A percentile compares a stretch with the other conserved stretches of the same genome.
Evolutionary conservation across 2,113 vertebrate genomes (phyloP).

Genomic region (Progne subis): DNA sequence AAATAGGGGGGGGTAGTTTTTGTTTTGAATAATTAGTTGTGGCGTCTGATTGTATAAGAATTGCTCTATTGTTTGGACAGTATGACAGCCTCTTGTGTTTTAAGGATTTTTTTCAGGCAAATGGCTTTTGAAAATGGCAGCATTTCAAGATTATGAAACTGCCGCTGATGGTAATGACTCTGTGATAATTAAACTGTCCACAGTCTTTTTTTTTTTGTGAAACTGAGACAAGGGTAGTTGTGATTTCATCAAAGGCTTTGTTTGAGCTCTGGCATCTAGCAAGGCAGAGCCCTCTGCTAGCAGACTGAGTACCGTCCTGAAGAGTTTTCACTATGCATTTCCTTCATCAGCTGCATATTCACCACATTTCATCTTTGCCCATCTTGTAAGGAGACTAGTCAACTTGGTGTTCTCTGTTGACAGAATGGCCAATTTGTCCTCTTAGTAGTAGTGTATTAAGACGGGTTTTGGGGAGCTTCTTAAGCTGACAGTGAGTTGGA

Average conservation of each 20-base stretch:
- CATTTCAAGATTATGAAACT: slow-evolving; percentile 46
- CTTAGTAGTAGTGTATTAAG: slow-evolving; percentile 48
- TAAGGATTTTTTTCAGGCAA: slow-evolving; percentile 3
- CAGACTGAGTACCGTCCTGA: slow-evolving; percentile 31
- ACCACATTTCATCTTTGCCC: slow-evolving; percentile 58
- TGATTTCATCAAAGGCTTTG: slow-evolving; percentile 67
- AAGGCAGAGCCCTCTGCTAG: slow-evolving; percentile 36
- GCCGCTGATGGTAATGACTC: slow-evolving; percentile 30
- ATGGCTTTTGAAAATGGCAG: slow-evolving; percentile 47
- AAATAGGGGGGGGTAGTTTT: slow-evolving; percentile 7
- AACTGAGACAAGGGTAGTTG: slow-evolving; percentile 54
- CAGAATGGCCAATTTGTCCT: slow-evolving; percentile 67
- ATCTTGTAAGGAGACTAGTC: slow-evolving; percentile 52
- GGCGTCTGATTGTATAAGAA: slow-evolving; percentile 62
- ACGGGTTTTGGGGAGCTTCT: background rate
- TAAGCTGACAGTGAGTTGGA: background rate
- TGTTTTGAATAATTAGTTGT: slow-evolving; percentile 58
- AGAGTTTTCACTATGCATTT: slow-evolving; percentile 43
- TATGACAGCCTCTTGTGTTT: slow-evolving; percentile 29
- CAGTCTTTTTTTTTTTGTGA: slow-evolving; percentile 12
- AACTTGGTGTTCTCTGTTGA: slow-evolving; percentile 61
- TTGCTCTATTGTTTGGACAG: slow-evolving; percentile 55
- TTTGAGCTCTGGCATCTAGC: slow-evolving; percentile 70
- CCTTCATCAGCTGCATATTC: slow-evolving; percentile 64
- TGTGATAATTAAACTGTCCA: slow-evolving; percentile 65